Base-by-base conservation (phyloP, 1,140 invertebrate genomes). In the Lysiphlebus fabarum region DNA sequence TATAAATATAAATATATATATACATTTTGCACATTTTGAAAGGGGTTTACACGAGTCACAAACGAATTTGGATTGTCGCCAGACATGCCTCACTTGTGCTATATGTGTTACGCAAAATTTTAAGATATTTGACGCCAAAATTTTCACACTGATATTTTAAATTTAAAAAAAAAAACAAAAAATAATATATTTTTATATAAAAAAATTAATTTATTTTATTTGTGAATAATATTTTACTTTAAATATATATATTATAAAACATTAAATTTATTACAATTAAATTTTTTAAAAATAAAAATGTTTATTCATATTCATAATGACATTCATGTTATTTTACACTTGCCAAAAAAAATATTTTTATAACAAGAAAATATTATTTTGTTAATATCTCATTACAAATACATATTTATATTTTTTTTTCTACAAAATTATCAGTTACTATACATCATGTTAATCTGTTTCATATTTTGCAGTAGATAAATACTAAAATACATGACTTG, bases 61-160 rank as follows among this genome's bases (percentile, higher is more conserved):
- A 50, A 53, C 42, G 41, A 8, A 61, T 59, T 64, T 64, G 62
- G 62, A 61, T 14, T 36, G 33, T 53, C 40, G 62, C 62, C 62
- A 64, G 44, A 53, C 53, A 51, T 47, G 36, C 44, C 40, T 44
- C 36, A 54, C 47, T 56, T 51, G 47, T 44, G 12, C 50, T 42
- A 9, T 17, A n/a, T 44, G 12, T 12, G 14, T 43, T 42, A 6
- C 40, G 37, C 26, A 40, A 56, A 36, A 40, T 8, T 11, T 8
- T 40, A 8, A 8, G 10, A 34, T 44, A 0, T 33, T 44, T 41
- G 10, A 6, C 11, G n/a, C 33, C 42, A 36, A 34, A 42, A 14
- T 51, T 50, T 34, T 53, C 34, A 37, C 37, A 48, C 55, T 53
- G 14, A 49, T 49, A 4, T 47, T 43, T 48, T 43, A 50, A 50